Conservation (phyloP, 2,113 vertebrate species). For the Gobio gobio region DNA sequence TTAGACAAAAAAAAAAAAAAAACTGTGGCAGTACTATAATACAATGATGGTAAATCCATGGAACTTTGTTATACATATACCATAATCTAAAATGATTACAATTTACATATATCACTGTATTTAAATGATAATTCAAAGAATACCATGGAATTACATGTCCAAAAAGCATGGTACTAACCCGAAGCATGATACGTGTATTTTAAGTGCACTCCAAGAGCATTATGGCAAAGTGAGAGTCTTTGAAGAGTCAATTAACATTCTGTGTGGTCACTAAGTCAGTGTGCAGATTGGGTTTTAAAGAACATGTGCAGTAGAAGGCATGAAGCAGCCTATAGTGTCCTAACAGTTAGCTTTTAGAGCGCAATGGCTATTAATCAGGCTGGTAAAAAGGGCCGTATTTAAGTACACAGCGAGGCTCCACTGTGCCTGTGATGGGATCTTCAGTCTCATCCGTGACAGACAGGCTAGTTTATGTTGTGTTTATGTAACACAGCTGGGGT, state of each 20-base stretch:
- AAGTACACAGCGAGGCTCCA: conserved; percentile 1
- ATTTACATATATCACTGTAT: background rate
- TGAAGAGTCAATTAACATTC: background rate
- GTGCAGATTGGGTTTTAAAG: conserved; percentile 9
- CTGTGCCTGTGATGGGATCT: conserved; percentile 11
- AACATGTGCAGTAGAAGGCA: background rate
- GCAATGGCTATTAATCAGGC: background rate
- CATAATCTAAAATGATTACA: background rate
- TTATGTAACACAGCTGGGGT: conserved; percentile 70
- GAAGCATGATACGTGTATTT: background rate
- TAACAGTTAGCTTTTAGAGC: conserved; percentile 1
- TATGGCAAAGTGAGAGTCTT: conserved; percentile 18
- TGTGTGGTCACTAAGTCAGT: background rate
- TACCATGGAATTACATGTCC: too few species aligned
- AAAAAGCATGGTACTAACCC: background rate
- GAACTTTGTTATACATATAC: background rate
- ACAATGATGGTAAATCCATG: background rate
- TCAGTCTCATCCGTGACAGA: background rate
- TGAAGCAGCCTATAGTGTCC: conserved; percentile 15
- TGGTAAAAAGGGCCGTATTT: conserved; percentile 1
- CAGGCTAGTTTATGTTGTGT: conserved; percentile 42
- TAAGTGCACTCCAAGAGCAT: background rate
- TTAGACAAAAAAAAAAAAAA: background rate
- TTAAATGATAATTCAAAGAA: background rate
- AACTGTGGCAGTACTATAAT: background rate